These are phyloP conservation scores for Solenopsis fugax DNA, from an alignment of 1,140 invertebrate genomes.

Conservation along the genomic window DNA sequence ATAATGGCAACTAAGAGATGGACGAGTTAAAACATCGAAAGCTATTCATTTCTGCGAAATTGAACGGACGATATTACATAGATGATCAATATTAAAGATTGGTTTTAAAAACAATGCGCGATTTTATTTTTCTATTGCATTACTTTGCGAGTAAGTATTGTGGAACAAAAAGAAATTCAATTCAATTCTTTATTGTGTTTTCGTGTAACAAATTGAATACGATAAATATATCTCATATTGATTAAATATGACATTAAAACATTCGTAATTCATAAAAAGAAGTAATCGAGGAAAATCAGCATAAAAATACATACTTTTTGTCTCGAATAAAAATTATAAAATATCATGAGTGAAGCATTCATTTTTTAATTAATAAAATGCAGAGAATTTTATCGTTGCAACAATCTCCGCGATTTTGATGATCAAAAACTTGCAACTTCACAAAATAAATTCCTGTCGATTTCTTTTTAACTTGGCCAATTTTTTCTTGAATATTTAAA, in stretches of 20 bases:
- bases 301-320: too few relatives aligned
- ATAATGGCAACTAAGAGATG: neutral
- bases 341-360: too few relatives aligned
- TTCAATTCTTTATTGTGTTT: neutral
- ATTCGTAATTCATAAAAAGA: too few relatives aligned
- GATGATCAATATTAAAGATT: conserved; percentile 9
- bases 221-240: neutral
- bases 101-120: neutral
- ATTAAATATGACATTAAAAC: neutral
- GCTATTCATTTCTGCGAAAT: neutral
- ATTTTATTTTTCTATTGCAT: conserved; percentile 6
- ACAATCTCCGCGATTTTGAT: neutral
- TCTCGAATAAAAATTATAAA: too few relatives aligned
- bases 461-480: neutral
- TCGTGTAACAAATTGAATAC: neutral
- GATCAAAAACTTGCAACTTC: neutral
- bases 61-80: neutral
- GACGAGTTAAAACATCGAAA: neutral
- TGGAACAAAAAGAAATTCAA: neutral
- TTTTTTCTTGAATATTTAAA: conserved; percentile 32
- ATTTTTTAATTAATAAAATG: conserved; percentile 9
- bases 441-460: neutral
- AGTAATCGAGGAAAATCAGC: too few relatives aligned
- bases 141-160: neutral
- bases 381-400: neutral